phyloP scores from a whole-genome alignment of 2,797 vertebrate genomes.

The Rhinatrema bivittatum region DNA sequence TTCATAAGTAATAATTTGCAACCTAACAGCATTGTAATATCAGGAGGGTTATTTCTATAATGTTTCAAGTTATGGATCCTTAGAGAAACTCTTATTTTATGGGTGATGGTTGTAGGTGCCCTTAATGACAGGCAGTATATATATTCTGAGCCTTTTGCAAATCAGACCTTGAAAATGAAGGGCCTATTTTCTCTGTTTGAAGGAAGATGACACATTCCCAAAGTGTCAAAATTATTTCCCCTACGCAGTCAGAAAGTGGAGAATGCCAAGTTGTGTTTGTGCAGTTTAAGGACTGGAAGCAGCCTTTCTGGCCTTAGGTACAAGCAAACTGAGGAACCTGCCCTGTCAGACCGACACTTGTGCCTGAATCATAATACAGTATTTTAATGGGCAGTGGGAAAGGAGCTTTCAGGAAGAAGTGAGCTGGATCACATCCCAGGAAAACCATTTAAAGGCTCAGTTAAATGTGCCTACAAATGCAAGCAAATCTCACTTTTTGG shows the following conservation, averaged over 20 bases:
- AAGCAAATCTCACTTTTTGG: conserved; percentile 18
- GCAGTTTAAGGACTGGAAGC: too few species aligned
- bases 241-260: conserved; percentile 5
- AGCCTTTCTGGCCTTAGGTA: too few species aligned
- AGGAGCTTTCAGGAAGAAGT: too few species aligned
- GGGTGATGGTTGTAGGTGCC: conserved; percentile 9
- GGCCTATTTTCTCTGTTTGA: too few species aligned
- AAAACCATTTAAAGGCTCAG: too few species aligned
- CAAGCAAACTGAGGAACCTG: too few species aligned
- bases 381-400: too few species aligned
- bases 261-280: conserved; percentile 11
- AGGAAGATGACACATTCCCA: background rate
- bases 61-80: conserved; percentile 3
- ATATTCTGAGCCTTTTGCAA: conserved; percentile 28
- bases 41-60: conserved; percentile 10
- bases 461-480: too few species aligned
- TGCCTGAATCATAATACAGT: too few species aligned
- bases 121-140: conserved; percentile 19
- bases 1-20: too few species aligned
- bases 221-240: conserved; percentile 11
- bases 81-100: background rate
- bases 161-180: conserved; percentile 5
- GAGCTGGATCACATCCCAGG: too few species aligned
- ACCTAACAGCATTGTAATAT: conserved; percentile 3
- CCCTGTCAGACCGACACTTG: too few species aligned